These are phyloP conservation scores for Tachystola acroxantha DNA, from an alignment of 2,888 invertebrate genomes.

Conservation along the genomic window DNA sequence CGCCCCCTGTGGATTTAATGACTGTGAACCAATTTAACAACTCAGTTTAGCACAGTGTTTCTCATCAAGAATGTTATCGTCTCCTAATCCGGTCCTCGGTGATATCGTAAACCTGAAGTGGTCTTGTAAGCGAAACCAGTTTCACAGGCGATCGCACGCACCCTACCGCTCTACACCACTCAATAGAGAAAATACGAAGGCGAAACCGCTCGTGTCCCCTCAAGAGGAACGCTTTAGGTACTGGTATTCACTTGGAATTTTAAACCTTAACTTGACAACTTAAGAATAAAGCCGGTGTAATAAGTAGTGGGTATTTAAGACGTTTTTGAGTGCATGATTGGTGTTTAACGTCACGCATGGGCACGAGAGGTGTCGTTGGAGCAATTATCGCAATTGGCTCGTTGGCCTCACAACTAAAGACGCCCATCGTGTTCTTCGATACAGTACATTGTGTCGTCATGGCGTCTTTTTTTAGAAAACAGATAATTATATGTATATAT, in stretches of 20 bases:
- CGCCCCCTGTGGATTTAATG: slow-evolving; percentile 53
- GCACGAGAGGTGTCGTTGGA: slow-evolving; percentile 68
- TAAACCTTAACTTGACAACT: slow-evolving; percentile 33
- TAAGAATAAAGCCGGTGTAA: slow-evolving; percentile 36
- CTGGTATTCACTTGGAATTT: slow-evolving; percentile 27
- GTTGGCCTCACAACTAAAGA: slow-evolving; percentile 63
- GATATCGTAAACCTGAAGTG: slow-evolving; percentile 73
- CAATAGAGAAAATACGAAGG: slow-evolving; percentile 22
- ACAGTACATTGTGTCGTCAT: slow-evolving; percentile 21
- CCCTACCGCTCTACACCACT: slow-evolving; percentile 39
- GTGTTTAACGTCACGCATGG: slow-evolving; percentile 65
- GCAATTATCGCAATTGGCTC: slow-evolving; percentile 77
- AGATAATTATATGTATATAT: too few species aligned
- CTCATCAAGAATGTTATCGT: slow-evolving; percentile 67
- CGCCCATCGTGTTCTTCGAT: slow-evolving; percentile 59
- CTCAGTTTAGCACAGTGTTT: slow-evolving; percentile 62
- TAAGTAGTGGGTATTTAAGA: slow-evolving; percentile 30
- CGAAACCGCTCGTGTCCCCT: slow-evolving; percentile 35
- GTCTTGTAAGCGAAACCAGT: slow-evolving; percentile 67
- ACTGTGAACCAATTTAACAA: slow-evolving; percentile 56
- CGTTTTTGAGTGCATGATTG: slow-evolving; percentile 35
- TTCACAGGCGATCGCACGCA: slow-evolving; percentile 57
- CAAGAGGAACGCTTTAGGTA: slow-evolving; percentile 32
- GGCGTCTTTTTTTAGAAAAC: too few species aligned
- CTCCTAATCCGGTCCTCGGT: slow-evolving; percentile 68